Base-by-base conservation (phyloP, 1,140 invertebrate genomes). In the Listronotus oregonensis region DNA sequence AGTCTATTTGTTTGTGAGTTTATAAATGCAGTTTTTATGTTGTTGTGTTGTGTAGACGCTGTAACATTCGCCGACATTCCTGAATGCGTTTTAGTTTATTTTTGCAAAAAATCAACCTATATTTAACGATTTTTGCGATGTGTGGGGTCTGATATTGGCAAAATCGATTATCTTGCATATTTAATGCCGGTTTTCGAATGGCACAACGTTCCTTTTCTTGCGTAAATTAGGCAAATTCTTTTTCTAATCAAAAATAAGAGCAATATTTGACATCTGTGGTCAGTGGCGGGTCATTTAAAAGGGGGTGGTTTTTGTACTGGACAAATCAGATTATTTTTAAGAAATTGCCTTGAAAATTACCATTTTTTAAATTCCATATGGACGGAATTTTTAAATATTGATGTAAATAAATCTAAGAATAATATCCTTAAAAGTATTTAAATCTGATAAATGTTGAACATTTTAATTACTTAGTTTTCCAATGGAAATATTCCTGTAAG, bases 51-150 rank as follows among this genome's bases (percentile, higher is more conserved):
- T 27, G 21, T 56, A 31, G 10, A 62, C 15, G 6, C 34, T 37
- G 21, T 18, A 37, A 58, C 47, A 63, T 49, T 50, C 34, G 43
- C 51, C 32, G 14, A 50, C 52, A 64, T 63, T 51, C 15, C 18
- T 12, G 46, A 68, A 46, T 68, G 61, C 66, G 66, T 68, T 68
- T 68, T 59, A 68, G 37, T 68, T 63, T 58, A 44, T 52, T 64
- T 61, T 55, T 58, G 49, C 6, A n/a, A 39, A 58, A 61, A 49
- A 32, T 40, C 37, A 39, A 62, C 27, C 11, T 51, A 12, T 32
- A 21, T 34, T 44, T 61, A 67, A 56, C 31, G 58, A 62, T 67
- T 56, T 67, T 54, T 11, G 57, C 39, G n/a, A 66, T 66, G 37
- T 66, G 40, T 52, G 55, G 31, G 57, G 40, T 59, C 15, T 37